Conservation (phyloP, 2,113 vertebrate genomes). For the Amblyopsis rosae region DNA sequence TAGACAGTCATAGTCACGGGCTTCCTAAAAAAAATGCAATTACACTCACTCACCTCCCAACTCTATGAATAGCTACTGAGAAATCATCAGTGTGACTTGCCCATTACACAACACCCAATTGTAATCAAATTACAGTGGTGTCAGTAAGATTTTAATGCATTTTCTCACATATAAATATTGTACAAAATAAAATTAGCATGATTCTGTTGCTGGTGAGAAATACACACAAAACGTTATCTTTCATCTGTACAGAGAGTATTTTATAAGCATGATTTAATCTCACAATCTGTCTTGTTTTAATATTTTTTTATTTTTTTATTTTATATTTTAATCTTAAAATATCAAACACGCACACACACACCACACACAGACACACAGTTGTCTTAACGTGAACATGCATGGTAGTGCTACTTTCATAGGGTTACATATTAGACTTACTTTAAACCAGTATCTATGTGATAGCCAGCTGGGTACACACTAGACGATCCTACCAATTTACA, state of each 20-base stretch:
- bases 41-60: slow-evolving; percentile 49
- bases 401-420: too few relatives aligned
- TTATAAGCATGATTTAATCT: too few relatives aligned
- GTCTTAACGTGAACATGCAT: too few relatives aligned
- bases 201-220: background rate
- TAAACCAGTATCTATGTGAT: too few relatives aligned
- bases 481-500: too few relatives aligned
- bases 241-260: too few relatives aligned
- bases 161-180: background rate
- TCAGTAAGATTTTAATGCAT: background rate
- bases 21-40: slow-evolving; percentile 50
- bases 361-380: background rate
- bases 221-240: background rate
- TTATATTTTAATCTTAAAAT: too few relatives aligned
- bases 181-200: background rate
- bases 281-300: background rate
- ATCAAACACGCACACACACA: background rate
- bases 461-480: too few relatives aligned
- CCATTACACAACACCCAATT: slow-evolving; percentile 41
- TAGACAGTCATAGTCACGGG: slow-evolving; percentile 21
- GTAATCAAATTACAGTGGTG: slow-evolving; percentile 32
- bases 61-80: slow-evolving; percentile 55
- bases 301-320: too few relatives aligned
- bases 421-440: too few relatives aligned
- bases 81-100: slow-evolving; percentile 58